phyloP scores from a whole-genome alignment of 2,888 invertebrate genomes.

The Parasteatoda lunata region DNA sequence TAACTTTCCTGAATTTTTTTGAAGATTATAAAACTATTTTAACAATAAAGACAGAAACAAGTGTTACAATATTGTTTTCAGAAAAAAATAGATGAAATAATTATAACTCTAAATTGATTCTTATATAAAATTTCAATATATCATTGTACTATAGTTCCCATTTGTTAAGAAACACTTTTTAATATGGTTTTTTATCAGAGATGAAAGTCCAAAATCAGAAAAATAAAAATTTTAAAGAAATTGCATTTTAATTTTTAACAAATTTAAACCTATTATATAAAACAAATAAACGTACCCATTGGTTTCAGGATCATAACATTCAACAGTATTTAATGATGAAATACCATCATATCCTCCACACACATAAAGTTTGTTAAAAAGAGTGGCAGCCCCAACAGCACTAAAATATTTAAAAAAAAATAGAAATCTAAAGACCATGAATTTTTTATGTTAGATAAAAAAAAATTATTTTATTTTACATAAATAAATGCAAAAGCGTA shows the following conservation, averaged over 20 bases:
- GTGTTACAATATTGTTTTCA: no score
- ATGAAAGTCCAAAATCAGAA: not conserved
- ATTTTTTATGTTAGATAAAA: not conserved
- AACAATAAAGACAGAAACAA: no score
- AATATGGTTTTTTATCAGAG: not conserved
- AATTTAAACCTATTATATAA: no score
- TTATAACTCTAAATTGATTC: no score
- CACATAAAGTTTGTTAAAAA: slow-evolving; percentile 86
- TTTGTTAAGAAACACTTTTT: no score
- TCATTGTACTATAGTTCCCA: no score
- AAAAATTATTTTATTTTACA: no score
- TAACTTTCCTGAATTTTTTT: no score
- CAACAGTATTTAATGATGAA: slow-evolving; percentile 86
- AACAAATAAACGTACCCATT: slow-evolving; percentile 75
- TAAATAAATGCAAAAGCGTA: no score
- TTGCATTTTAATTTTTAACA: not conserved
- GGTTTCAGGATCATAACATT: slow-evolving; percentile 84
- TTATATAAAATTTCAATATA: no score
- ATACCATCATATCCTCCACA: slow-evolving; percentile 91
- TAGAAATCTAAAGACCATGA: not conserved
- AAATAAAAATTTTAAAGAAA: slow-evolving; percentile 4
- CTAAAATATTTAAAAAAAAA: slow-evolving; percentile 76
- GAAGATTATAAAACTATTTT: no score
- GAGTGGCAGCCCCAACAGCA: slow-evolving; percentile 86
- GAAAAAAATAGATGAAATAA: no score